These are phyloP conservation scores for Netelia virgata DNA, from an alignment of 2,888 invertebrate species.

Conservation along the genomic window DNA sequence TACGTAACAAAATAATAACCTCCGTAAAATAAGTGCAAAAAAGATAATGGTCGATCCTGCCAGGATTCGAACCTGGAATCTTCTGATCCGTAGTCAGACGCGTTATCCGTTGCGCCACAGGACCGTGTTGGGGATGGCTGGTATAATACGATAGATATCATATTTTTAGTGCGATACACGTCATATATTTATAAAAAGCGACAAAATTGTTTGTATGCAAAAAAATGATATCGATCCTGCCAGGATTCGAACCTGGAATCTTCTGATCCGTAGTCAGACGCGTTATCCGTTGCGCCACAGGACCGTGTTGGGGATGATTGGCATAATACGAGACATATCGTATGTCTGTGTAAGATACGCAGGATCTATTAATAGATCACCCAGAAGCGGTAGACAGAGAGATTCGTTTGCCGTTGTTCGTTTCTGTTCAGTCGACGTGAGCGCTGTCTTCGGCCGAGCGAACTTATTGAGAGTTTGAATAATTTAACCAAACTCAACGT, in stretches of 20 bases:
- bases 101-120: constrained; percentile 86
- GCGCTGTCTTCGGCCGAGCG: neutral
- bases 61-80: constrained; percentile 86
- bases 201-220: constrained; percentile 5
- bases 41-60: constrained; percentile 77
- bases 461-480: constrained; percentile 60
- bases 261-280: constrained; percentile 91
- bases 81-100: constrained; percentile 91
- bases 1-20: too few species aligned
- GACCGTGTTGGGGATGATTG: constrained; percentile 68
- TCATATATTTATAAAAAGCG: too few species aligned
- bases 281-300: constrained; percentile 86
- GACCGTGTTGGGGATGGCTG: constrained; percentile 68
- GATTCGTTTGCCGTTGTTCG: neutral
- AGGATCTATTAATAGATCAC: constrained; percentile 28
- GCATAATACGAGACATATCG: neutral
- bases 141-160: neutral
- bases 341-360: neutral
- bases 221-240: constrained; percentile 78
- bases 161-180: neutral
- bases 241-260: constrained; percentile 86
- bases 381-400: neutral
- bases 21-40: constrained; percentile 59
- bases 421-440: neutral
- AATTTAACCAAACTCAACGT: constrained; percentile 62